Evolutionary conservation across 2,113 vertebrate species (phyloP).

Genomic region (Oxygymnocypris stewartii): DNA sequence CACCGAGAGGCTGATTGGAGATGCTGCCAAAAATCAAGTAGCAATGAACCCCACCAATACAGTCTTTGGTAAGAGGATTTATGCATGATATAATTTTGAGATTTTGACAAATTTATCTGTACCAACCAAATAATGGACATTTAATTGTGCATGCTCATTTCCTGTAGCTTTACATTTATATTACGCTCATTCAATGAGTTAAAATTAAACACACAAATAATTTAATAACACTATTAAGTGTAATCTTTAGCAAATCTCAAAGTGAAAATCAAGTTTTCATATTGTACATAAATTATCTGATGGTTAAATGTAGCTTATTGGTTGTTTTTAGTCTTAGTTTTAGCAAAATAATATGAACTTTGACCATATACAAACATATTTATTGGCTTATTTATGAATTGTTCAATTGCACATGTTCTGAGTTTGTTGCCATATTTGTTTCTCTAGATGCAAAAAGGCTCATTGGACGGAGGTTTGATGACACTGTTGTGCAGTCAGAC

Average conservation of each 20-base stretch:
- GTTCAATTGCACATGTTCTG: neutral
- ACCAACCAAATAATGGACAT: neutral
- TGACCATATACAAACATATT: neutral
- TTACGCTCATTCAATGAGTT: neutral
- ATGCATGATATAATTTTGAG: neutral
- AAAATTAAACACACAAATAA: neutral
- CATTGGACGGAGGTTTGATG: constrained; percentile 76
- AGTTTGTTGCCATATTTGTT: constrained; percentile 1
- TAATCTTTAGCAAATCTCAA: neutral
- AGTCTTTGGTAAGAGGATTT: constrained; percentile 69
- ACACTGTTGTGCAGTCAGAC: constrained; percentile 73
- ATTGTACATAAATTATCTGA: neutral
- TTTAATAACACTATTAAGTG: neutral
- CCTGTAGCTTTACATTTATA: neutral
- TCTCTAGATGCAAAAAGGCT: constrained; percentile 75
- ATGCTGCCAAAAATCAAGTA: constrained; percentile 72
- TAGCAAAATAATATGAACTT: neutral
- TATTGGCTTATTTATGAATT: neutral
- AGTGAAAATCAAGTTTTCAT: neutral
- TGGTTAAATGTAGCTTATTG: neutral
- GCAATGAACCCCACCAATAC: constrained; percentile 79
- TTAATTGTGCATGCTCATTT: neutral
- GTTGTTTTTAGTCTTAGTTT: neutral
- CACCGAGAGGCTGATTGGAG: constrained; percentile 60
- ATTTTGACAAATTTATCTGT: neutral